Conservation (phyloP, 2,888 invertebrate species). For the Pyrrhia umbra region DNA sequence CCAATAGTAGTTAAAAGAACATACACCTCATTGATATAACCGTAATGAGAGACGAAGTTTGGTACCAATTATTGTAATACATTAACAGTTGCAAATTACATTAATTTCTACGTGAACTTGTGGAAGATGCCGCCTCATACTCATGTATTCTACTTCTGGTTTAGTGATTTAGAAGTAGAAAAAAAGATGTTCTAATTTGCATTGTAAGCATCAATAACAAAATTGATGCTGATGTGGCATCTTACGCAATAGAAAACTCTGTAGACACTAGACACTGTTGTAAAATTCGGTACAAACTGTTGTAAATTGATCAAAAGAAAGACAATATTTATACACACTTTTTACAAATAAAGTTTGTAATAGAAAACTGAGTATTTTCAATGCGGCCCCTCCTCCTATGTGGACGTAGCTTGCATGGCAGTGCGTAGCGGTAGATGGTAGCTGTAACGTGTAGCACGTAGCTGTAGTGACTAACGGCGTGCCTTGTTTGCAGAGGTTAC, state of each 20-base stretch:
- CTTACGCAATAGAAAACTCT: conserved; percentile 47
- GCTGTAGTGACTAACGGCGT: conserved; percentile 73
- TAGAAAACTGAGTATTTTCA: conserved; percentile 83
- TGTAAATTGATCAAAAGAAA: conserved; percentile 67
- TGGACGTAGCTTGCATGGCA: conserved; percentile 57
- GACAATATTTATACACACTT: conserved; percentile 81
- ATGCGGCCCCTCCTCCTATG: conserved; percentile 72
- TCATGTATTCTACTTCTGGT: conserved; percentile 45
- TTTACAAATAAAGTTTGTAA: conserved; percentile 85
- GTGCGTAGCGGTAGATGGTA: conserved; percentile 56
- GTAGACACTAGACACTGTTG: conserved; percentile 64
- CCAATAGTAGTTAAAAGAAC: conserved; percentile 27
- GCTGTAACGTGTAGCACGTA: conserved; percentile 57
- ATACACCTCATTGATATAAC: conserved; percentile 16
- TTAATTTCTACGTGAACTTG: conserved; percentile 49
- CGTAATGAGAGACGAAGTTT: conserved; percentile 40
- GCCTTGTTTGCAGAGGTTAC: conserved; percentile 92
- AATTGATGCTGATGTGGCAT: conserved; percentile 36
- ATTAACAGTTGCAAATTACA: conserved; percentile 65
- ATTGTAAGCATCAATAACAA: conserved; percentile 4
- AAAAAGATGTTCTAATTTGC: conserved; percentile 9
- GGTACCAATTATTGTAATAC: conserved; percentile 45
- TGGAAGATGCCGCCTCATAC: conserved; percentile 46
- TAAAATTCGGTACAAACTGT: conserved; percentile 64
- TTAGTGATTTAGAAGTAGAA: conserved; percentile 40